phyloP scores from a whole-genome alignment of 2,888 invertebrate species.

The Nephrotoma flavescens region DNA sequence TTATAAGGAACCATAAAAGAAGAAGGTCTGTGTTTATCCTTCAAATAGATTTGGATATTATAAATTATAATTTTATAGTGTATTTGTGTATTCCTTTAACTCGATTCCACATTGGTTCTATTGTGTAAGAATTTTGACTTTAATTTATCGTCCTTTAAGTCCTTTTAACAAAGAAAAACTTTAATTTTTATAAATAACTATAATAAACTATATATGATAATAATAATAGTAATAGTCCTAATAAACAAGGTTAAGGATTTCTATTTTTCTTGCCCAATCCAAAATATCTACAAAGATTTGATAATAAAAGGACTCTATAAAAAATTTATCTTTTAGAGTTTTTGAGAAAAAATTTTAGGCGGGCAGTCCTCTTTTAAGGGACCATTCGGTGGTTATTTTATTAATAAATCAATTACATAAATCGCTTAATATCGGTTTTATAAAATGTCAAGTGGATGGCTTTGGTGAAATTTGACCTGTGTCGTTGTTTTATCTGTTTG shows the following conservation, averaged over 20 bases:
- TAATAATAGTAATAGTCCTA: background rate
- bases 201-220: background rate
- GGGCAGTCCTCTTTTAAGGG: background rate
- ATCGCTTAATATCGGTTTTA: background rate
- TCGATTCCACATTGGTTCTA: background rate
- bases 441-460: background rate
- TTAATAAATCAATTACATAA: background rate
- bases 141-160: background rate
- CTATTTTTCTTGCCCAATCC: background rate
- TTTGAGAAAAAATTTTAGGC: background rate
- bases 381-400: background rate
- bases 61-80: background rate
- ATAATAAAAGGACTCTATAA: background rate
- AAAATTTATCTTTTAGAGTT: background rate
- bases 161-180: background rate
- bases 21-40: background rate
- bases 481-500: background rate
- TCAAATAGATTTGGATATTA: background rate
- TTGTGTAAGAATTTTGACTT: background rate
- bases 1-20: background rate
- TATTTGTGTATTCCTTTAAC: background rate
- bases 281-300: background rate
- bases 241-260: background rate
- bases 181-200: background rate
- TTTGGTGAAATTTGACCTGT: background rate